phyloP scores from a whole-genome alignment of 2,113 vertebrate genomes.

The Chrysemys picta region DNA sequence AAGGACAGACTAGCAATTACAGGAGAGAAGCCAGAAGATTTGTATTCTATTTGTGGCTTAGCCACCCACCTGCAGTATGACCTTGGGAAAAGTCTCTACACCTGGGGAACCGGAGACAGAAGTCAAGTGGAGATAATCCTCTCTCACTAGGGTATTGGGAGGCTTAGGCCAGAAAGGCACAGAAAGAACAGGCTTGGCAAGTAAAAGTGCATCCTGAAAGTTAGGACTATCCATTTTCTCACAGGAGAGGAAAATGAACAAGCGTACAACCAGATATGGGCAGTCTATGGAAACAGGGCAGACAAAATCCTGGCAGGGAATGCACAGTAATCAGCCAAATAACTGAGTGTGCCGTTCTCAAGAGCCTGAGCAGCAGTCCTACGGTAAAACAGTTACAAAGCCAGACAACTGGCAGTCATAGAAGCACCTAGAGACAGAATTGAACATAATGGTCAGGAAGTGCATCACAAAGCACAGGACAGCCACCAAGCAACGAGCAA shows the following conservation, averaged over 20 bases:
- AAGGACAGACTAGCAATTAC: not conserved
- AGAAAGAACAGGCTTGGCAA: not conserved
- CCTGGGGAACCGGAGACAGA: not conserved
- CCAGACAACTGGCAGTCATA: not conserved
- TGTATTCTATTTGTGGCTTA: not conserved
- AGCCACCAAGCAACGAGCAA: constrained; percentile 31
- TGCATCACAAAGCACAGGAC: constrained; percentile 50
- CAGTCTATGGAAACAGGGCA: not conserved
- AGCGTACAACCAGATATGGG: not conserved
- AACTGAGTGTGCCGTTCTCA: not conserved
- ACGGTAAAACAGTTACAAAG: not conserved
- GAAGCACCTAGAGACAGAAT: constrained; percentile 11
- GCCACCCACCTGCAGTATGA: not conserved
- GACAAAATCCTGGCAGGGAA: not conserved
- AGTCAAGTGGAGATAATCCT: not conserved
- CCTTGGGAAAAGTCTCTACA: not conserved
- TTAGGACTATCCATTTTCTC: not conserved
- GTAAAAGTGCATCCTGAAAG: not conserved
- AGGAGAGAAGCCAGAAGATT: not conserved
- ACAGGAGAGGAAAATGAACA: not conserved
- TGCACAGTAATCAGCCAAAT: not conserved
- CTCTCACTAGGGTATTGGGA: not conserved
- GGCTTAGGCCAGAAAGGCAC: not conserved
- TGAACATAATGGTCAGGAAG: constrained; percentile 27
- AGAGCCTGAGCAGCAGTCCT: constrained; percentile 29